Conservation (phyloP, 1,140 invertebrate genomes). For the Eubasilissa regina region DNA sequence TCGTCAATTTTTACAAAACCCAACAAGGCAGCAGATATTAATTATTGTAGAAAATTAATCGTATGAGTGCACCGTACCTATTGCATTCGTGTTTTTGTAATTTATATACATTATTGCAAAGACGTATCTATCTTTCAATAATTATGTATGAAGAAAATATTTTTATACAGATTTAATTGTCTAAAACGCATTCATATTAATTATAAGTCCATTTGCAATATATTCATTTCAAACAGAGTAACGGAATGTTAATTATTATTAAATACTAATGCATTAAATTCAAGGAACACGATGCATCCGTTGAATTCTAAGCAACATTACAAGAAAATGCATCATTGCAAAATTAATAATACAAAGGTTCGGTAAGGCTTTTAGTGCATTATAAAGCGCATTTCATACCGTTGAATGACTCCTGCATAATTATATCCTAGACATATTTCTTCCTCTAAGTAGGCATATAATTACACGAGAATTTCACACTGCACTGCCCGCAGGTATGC, state of each 20-base stretch:
- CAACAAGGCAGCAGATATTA: too few species aligned
- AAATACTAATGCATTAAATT: background rate
- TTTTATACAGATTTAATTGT: too few species aligned
- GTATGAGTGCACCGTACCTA: too few species aligned
- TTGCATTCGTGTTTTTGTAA: too few species aligned
- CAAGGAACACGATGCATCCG: constrained; percentile 2
- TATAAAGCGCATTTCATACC: constrained; percentile 29
- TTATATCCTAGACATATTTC: background rate
- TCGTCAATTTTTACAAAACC: too few species aligned
- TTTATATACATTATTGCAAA: too few species aligned
- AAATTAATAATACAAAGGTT: constrained; percentile 2
- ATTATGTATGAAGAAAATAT: too few species aligned
- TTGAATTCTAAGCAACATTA: background rate
- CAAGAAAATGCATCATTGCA: constrained; percentile 2
- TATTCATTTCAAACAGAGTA: constrained; percentile 14
- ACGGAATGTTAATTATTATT: background rate
- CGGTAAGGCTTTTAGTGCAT: constrained; percentile 1
- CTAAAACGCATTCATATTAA: too few species aligned
- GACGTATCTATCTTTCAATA: too few species aligned
- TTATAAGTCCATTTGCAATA: background rate
- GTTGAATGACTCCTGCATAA: constrained; percentile 23
- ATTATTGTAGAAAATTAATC: too few species aligned
- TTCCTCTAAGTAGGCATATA: constrained; percentile 45
- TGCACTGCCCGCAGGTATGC: constrained; percentile 39
- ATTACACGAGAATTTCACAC: constrained; percentile 52